Evolutionary conservation across 2,113 vertebrate species (phyloP).

Genomic region (Gasterosteus nipponicus): DNA sequence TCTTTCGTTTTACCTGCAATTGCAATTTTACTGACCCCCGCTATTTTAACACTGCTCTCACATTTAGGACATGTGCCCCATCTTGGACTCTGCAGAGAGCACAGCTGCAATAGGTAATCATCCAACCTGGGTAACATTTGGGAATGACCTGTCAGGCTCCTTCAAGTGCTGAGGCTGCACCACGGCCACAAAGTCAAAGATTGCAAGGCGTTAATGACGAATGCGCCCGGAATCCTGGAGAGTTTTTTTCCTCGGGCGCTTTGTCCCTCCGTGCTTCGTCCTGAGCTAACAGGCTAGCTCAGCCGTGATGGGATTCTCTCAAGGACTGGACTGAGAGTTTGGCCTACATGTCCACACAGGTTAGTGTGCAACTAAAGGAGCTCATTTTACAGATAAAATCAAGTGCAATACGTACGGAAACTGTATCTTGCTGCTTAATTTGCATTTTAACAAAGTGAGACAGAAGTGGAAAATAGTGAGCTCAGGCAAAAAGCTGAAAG

Average conservation of each 20-base stretch:
- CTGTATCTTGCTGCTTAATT: neutral
- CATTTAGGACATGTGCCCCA: constrained; percentile 41
- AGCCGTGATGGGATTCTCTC: neutral
- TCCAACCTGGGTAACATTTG: constrained; percentile 51
- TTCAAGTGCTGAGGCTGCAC: constrained; percentile 36
- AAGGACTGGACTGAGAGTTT: constrained; percentile 5
- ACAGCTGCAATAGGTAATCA: constrained; percentile 41
- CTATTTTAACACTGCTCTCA: constrained; percentile 11
- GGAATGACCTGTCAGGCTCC: constrained; percentile 46
- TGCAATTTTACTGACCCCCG: neutral
- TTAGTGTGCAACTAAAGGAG: neutral
- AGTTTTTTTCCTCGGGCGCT: constrained; percentile 23
- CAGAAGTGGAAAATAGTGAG: neutral
- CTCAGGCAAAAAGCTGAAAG: neutral
- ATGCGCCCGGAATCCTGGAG: constrained; percentile 12
- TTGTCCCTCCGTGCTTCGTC: constrained; percentile 7
- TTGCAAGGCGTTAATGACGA: constrained; percentile 38
- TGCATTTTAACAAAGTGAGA: neutral
- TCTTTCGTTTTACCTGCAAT: neutral
- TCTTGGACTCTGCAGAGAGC: constrained; percentile 29
- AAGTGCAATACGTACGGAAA: neutral
- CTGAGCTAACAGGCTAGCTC: constrained; percentile 3
- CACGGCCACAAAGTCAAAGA: neutral
- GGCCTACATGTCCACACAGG: constrained; percentile 1
- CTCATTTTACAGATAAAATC: constrained; percentile 19